Evolutionary conservation across 2,797 vertebrate genomes (phyloP).

Genomic region (Steatocranus sp.): DNA sequence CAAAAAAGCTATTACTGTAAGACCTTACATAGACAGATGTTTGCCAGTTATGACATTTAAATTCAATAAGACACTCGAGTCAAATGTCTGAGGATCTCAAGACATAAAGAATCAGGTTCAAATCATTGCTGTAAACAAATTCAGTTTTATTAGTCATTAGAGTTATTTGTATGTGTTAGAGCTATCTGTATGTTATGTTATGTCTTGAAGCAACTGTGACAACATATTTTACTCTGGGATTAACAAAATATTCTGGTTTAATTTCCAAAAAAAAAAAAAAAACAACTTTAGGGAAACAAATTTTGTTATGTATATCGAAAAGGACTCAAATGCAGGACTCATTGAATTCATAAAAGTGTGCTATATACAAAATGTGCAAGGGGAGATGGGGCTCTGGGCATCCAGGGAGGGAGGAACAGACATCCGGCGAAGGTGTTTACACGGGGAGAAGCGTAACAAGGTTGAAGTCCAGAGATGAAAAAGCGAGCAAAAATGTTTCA

Average conservation of each 20-base stretch:
- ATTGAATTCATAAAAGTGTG: not conserved
- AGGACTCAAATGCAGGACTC: not conserved
- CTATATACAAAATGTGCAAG: not conserved
- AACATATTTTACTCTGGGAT: not conserved
- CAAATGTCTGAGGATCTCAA: not conserved
- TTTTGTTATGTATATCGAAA: not conserved
- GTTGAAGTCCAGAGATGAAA: not conserved
- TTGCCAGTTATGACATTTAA: not conserved
- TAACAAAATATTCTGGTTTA: not conserved
- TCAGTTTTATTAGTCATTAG: not conserved
- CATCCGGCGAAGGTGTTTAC: not conserved
- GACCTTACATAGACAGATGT: not conserved
- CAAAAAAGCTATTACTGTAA: not conserved
- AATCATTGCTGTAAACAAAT: not conserved
- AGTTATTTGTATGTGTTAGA: not conserved
- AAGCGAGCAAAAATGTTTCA: accelerated
- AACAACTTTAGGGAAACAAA: not conserved
- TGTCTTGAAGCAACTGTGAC: not conserved
- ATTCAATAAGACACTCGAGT: not conserved
- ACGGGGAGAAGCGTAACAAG: not conserved
- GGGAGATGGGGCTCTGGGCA: not conserved
- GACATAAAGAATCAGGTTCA: not conserved
- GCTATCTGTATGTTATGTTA: not conserved
- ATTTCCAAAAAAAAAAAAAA: not conserved
- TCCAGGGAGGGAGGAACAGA: not conserved